phyloP scores from a whole-genome alignment of 2,797 vertebrate species.

The Sebastes baramenuke region DNA sequence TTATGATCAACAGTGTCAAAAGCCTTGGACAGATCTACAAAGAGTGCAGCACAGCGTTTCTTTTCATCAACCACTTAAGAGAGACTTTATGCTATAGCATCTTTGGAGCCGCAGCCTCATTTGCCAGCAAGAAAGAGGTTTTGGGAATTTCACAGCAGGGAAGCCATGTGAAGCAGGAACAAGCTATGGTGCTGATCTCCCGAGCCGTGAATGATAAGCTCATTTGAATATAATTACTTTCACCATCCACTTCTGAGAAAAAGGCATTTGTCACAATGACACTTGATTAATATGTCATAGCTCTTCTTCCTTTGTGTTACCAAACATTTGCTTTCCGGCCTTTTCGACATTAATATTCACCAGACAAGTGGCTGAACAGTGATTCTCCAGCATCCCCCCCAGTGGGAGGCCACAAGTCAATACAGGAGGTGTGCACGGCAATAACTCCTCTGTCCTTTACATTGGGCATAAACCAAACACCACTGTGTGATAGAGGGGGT shows the following conservation, averaged over 20 bases:
- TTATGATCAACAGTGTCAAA: background rate
- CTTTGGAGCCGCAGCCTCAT: slow-evolving; percentile 35
- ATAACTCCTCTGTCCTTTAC: slow-evolving; percentile 48
- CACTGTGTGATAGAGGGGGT: slow-evolving; percentile 18
- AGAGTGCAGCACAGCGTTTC: background rate
- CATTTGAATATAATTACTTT: slow-evolving; percentile 74
- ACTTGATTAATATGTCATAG: slow-evolving; percentile 60
- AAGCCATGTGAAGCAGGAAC: slow-evolving; percentile 62
- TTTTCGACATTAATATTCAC: slow-evolving; percentile 47
- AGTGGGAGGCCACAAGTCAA: slow-evolving; percentile 43
- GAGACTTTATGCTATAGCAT: background rate
- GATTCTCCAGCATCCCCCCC: slow-evolving; percentile 6
- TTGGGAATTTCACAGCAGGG: slow-evolving; percentile 65
- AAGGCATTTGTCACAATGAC: slow-evolving; percentile 64
- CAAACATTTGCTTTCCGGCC: slow-evolving; percentile 49
- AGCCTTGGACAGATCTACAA: background rate
- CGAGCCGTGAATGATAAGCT: slow-evolving; percentile 64
- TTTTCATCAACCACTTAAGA: background rate
- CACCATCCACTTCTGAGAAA: slow-evolving; percentile 46
- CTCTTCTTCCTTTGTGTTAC: slow-evolving; percentile 37
- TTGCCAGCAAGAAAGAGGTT: slow-evolving; percentile 33
- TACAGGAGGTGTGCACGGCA: slow-evolving; percentile 18
- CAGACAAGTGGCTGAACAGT: slow-evolving; percentile 13
- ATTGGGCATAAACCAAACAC: slow-evolving; percentile 32
- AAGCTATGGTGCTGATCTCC: slow-evolving; percentile 57